Base-by-base conservation (phyloP, 2,888 invertebrate genomes). In the Stomorhina lunata region DNA sequence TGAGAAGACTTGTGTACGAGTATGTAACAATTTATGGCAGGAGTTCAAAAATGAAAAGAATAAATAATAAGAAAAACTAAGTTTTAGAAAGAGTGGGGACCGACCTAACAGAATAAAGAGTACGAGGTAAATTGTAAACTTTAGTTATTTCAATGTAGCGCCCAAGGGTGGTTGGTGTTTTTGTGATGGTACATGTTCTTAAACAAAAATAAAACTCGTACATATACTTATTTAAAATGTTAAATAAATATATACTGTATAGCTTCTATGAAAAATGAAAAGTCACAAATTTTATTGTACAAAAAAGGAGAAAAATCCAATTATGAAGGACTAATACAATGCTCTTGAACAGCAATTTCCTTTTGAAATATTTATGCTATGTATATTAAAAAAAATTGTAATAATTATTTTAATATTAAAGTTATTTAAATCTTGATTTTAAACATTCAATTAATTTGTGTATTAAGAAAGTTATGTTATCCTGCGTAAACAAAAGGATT, bases 1-100 rank as follows among this genome's bases (percentile, higher is more conserved):
- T n/a, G 22, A 15, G 6, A 32, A 15, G n/a, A n/a, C n/a, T 43
- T 57, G 2, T 57, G 29, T 57, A 29, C 9, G n/a, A 17, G 55
- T 37, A 32, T 65, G 55, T 55, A 48, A 55, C 55, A 69, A 69
- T 69, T 80, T 80, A 80, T 75, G 73, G 80, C 73, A 75, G 73
- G 73, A 80, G 68, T 68, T 75, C 29, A 34, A 53, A 80, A 65
- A 43, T 45, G n/a, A 66, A 55, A 27, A 34, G 37, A 61, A 61
- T 27, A 9, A 34, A 17, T 15, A n/a, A 65, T 20, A 65, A 34
- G 34, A 17, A 37, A 37, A 37, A 9, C 25, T 4, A 27, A 17
- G 25, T 4, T 5, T 7, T 17, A n/a, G 27, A 45, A 29, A 17
- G 15, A 22, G 7, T 9, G 66, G 32, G 22, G 25, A 15, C 32